Base-by-base conservation (phyloP, 1,140 invertebrate species). In the Bombus turneri region DNA sequence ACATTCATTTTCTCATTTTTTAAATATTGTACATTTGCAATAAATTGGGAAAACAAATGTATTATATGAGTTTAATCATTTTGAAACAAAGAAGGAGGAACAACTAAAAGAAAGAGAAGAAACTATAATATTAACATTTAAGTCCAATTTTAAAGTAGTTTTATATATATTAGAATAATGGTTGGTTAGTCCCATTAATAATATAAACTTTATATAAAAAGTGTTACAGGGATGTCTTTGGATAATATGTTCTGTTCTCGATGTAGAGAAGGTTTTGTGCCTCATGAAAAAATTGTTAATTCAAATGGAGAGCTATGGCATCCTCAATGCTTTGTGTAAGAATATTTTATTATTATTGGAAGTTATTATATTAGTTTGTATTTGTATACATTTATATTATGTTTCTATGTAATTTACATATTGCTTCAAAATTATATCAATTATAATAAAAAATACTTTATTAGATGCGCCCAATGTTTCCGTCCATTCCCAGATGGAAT, bases 251-350 rank as follows among this genome's bases (percentile, higher is more conserved):
- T 98, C 92, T 99, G 99, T 95, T 98, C 98, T 91, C 97, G 98
- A 73, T 99, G 99, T 95, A 96, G 97, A 83, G 98, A 99, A 91
- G 98, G 98, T 15, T 99, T 99, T 95, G 98, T 98, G 89, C 96
- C 98, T 25, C 97, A 99, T 93, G 99, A 99, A 94, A 99, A 99
- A 95, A 99, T 99, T 94, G 98, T 99, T 68, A 99, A 99, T 95
- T 99, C 99, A 2, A 98, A 98, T 94, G 99, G 99, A 86, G 98
- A 99, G 95, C 96, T 99, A 62, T 99, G 99, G 99, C 99, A 99
- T 96, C 98, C 98, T 15, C 97, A 99, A 90, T 99, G 99, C 95
- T 99, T 99, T 96, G 99, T 99, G 98, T 99, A 96, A 98, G 98
- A 97, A 88, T n/a, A 66, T 39, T 28, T 3, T 83, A 57, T 69